Evolutionary conservation across 2,113 vertebrate genomes (phyloP), one percentile per base, ranked within the genome.

Genomic region (Enhydra lutris): DNA sequence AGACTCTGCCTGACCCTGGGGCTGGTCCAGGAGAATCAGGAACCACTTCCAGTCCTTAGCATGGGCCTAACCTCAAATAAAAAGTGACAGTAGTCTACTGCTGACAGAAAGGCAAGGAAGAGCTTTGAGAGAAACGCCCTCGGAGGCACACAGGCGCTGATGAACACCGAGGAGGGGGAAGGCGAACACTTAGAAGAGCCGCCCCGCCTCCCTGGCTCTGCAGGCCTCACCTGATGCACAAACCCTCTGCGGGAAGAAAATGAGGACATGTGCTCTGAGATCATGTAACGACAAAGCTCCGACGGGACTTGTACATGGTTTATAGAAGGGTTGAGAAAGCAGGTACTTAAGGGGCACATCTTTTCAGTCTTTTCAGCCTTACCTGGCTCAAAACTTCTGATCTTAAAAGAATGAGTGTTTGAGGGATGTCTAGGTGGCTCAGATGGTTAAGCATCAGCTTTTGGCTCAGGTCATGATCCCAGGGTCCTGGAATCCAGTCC

Each of bases 191-290:
- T 65, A 78, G 39, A 61, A 65, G 73, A 93, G 69, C 34, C 9
- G 17, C 6, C 26, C 42, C 0, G 1, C 73, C 63, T 73, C 17
- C 11, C 13, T 7, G 20, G 45, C 12, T 3, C 14, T 1, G 14
- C 17, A 67, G 34, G 14, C 15, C 65, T 26, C 57, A 31, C 2
- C 39, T 34, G 47, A 17, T 67, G 7, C 14, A 24, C 13, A 47
- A 7, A 86, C 2, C 8, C 52, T 92, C 7, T 13, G 3, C 2
- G 14, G 65, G 34, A 67, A 24, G 24, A 65, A 50, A 24, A 5
- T 3, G 9, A 92, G 91, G 78, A n/a, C 6, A 14, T n/a, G 5
- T 55, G 31, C 34, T 29, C 74, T 45, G 42, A 69, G 34, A 61
- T 23, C 42, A 84, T 3, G 6, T 1, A 61, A 76, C 39, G 47